Evolutionary conservation across 2,113 vertebrate genomes (phyloP).

Genomic region (Cettia cetti): DNA sequence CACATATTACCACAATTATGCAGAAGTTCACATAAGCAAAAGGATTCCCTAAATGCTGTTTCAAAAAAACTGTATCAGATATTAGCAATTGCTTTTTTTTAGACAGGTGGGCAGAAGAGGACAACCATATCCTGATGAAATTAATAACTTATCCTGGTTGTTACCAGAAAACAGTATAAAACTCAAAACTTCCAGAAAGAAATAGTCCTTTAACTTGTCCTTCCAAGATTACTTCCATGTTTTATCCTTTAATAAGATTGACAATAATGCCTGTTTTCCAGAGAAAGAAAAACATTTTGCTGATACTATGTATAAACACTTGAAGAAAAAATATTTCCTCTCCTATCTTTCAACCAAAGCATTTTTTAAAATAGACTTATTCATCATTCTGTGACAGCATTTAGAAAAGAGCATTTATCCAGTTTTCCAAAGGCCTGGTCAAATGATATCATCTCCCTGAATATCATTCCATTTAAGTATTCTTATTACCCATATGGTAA

Average conservation of each 20-base stretch:
- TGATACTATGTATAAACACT: conserved; percentile 16
- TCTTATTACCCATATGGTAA: conserved; percentile 2
- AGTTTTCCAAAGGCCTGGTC: conserved; percentile 21
- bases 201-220: not conserved
- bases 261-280: not conserved
- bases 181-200: not conserved
- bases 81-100: not conserved
- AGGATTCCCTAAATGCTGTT: not conserved
- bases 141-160: not conserved
- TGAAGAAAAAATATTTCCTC: not conserved
- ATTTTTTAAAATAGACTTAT: conserved; percentile 36
- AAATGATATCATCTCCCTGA: not conserved
- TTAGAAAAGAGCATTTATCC: conserved; percentile 45
- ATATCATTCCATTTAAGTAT: conserved; percentile 35
- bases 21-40: not conserved
- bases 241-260: conserved; percentile 21
- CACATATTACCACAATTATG: not conserved
- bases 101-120: not conserved
- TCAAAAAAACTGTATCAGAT: not conserved
- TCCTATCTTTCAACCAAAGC: conserved; percentile 14
- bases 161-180: conserved; percentile 11
- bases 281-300: conserved; percentile 30
- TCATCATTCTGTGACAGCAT: conserved; percentile 31
- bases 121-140: not conserved
- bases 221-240: not conserved